Conservation (phyloP, 2,888 invertebrate species). For the Pollenia labialis region DNA sequence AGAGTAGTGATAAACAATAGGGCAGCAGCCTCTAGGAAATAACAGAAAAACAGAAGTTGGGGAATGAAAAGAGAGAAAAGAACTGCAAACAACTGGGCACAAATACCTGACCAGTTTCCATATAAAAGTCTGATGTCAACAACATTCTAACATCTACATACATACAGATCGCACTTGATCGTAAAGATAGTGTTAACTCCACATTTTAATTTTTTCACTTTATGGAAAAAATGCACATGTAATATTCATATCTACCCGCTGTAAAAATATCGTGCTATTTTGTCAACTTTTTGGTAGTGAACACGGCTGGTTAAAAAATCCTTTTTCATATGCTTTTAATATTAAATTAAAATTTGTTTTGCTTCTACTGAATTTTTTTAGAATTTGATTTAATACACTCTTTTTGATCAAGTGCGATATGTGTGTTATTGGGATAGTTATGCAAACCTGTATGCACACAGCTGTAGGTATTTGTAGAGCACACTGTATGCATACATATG, state of each 20-base stretch:
- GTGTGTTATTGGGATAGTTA: neutral
- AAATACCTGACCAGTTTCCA: conserved; percentile 35
- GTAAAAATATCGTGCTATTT: too few relatives aligned
- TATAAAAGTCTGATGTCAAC: conserved; percentile 26
- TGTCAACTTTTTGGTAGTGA: too few relatives aligned
- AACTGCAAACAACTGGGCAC: neutral
- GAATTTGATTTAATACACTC: too few relatives aligned
- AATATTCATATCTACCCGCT: too few relatives aligned
- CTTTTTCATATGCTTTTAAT: too few relatives aligned
- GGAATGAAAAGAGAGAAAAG: neutral
- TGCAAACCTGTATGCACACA: neutral
- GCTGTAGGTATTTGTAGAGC: neutral
- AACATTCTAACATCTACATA: neutral
- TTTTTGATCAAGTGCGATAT: neutral
- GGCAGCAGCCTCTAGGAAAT: conserved; percentile 2
- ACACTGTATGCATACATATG: neutral
- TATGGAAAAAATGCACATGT: too few relatives aligned
- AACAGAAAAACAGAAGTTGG: neutral
- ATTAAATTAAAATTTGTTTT: too few relatives aligned
- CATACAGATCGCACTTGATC: too few relatives aligned
- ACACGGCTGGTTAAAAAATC: too few relatives aligned
- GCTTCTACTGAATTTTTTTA: too few relatives aligned
- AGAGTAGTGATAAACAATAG: neutral
- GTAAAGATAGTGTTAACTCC: too few relatives aligned
- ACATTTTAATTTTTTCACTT: too few relatives aligned